A percentile compares a stretch with the other conserved stretches of the same genome.
phyloP scores from a whole-genome alignment of 2,113 vertebrate genomes.

The Archilochus colubris region DNA sequence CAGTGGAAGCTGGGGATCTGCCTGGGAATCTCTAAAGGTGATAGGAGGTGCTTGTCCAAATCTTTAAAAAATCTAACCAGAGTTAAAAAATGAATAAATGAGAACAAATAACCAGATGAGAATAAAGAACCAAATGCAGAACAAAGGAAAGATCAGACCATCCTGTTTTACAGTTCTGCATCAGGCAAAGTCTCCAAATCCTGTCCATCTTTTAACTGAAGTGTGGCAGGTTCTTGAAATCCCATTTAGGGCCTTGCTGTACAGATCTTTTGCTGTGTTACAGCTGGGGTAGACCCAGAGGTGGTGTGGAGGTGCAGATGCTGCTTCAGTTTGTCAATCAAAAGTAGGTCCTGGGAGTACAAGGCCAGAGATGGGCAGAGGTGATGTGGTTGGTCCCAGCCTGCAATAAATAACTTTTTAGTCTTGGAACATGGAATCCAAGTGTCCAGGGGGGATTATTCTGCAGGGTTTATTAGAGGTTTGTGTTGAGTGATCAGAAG shows the following conservation, averaged over 20 bases:
- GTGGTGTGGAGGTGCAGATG: background rate
- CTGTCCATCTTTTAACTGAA: background rate
- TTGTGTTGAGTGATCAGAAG: conserved; percentile 22
- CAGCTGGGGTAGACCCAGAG: rapidly evolving
- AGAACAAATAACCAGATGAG: background rate
- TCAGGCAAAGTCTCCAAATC: background rate
- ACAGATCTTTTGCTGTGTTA: background rate
- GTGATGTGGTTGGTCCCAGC: background rate
- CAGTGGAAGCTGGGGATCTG: background rate
- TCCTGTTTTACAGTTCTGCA: background rate
- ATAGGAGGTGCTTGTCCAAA: background rate
- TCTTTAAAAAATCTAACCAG: background rate
- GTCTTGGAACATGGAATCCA: background rate
- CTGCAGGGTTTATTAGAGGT: conserved; percentile 17
- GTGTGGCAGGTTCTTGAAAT: background rate
- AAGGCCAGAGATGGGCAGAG: background rate
- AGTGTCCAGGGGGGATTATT: background rate
- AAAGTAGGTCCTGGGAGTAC: background rate
- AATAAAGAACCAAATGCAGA: background rate
- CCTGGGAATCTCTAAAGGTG: background rate
- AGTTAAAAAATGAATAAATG: background rate
- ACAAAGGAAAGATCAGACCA: background rate
- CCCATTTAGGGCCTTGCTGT: background rate
- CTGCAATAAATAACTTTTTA: background rate
- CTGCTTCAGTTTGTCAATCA: background rate